These are phyloP conservation scores for Pterocles burchelli DNA, from an alignment of 2,113 vertebrate species.

Conservation along the genomic window DNA sequence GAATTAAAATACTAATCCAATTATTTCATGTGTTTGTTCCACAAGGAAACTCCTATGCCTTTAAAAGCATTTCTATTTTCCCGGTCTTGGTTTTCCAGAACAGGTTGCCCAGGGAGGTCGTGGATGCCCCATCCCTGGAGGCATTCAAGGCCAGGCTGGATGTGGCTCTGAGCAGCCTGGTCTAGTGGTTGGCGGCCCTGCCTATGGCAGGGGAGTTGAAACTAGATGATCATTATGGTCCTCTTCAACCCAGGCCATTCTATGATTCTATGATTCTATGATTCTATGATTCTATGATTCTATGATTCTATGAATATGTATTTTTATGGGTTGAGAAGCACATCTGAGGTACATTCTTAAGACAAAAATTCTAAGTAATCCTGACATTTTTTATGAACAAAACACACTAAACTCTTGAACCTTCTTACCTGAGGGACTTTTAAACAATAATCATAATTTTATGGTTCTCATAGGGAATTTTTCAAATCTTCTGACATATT, in stretches of 20 bases:
- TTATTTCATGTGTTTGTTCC: background rate
- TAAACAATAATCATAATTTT: background rate
- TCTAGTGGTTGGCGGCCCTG: too few species aligned
- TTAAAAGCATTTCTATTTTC: background rate
- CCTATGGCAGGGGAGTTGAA: too few species aligned
- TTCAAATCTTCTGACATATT: background rate
- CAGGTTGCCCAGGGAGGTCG: too few species aligned
- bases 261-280: too few species aligned
- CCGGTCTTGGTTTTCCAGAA: background rate
- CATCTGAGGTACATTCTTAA: background rate
- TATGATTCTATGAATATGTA: too few species aligned
- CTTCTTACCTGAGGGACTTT: background rate
- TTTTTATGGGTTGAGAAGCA: background rate
- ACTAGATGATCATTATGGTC: too few species aligned
- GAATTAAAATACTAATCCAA: background rate
- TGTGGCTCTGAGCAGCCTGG: too few species aligned
- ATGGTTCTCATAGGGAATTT: background rate
- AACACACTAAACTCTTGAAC: background rate
- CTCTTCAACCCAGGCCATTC: too few species aligned
- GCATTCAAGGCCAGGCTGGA: too few species aligned
- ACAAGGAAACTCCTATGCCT: background rate
- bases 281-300: too few species aligned
- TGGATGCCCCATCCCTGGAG: too few species aligned
- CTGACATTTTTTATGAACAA: background rate
- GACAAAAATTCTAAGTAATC: background rate